phyloP scores from a whole-genome alignment of 1,140 invertebrate species.

The Ctenoplectra terminalis region DNA sequence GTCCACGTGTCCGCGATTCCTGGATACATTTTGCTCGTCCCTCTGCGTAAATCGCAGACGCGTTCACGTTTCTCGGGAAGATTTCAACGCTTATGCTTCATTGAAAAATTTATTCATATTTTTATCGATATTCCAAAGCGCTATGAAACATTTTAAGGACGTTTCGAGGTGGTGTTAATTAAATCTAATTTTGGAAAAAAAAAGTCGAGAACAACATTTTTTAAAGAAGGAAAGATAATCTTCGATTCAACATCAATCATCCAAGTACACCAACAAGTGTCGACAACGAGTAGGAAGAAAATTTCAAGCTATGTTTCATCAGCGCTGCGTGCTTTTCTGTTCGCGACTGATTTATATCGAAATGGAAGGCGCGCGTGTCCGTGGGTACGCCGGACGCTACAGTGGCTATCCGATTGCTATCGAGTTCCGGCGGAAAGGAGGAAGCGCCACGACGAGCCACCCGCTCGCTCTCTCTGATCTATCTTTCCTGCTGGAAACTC shows the following conservation, averaged over 20 bases:
- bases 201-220: too few species aligned
- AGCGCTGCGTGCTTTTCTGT: slow-evolving; percentile 27
- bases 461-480: slow-evolving; percentile 55
- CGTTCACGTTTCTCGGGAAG: neutral
- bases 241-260: neutral
- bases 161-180: too few species aligned
- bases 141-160: neutral
- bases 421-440: slow-evolving; percentile 73
- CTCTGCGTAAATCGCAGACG: neutral
- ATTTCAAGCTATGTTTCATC: slow-evolving; percentile 9
- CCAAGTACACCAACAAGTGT: neutral
- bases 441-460: slow-evolving; percentile 50
- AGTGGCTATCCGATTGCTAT: slow-evolving; percentile 68
- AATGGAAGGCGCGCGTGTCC: slow-evolving; percentile 37
- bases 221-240: too few species aligned
- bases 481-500: slow-evolving; percentile 58
- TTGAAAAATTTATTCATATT: neutral
- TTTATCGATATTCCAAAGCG: too few species aligned
- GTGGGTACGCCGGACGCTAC: slow-evolving; percentile 29
- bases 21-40: slow-evolving; percentile 37
- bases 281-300: neutral
- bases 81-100: neutral
- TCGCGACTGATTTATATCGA: slow-evolving; percentile 49
- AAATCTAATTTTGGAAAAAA: too few species aligned
- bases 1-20: slow-evolving; percentile 48